Evolutionary conservation across 2,113 vertebrate genomes (phyloP).

Genomic region (Pachyramphus minor): DNA sequence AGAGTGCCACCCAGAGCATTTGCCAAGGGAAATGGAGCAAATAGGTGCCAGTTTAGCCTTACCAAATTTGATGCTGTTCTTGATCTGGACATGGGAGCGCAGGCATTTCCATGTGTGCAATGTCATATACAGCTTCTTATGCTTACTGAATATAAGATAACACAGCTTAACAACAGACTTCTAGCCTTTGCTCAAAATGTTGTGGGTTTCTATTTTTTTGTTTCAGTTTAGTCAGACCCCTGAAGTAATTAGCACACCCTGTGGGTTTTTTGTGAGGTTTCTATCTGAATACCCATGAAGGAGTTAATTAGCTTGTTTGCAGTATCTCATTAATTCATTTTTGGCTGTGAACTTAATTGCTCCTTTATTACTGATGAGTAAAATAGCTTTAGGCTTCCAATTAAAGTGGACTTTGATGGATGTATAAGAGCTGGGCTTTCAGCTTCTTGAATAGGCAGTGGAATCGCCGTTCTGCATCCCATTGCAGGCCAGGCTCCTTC

Average conservation of each 20-base stretch:
- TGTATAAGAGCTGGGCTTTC: conserved; percentile 31
- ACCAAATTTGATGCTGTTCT: not conserved
- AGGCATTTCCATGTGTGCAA: not conserved
- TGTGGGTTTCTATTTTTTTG: conserved; percentile 26
- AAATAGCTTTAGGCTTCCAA: conserved; percentile 54
- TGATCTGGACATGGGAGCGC: not conserved
- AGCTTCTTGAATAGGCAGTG: not conserved
- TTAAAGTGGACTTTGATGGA: conserved; percentile 59
- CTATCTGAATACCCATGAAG: conserved; percentile 56
- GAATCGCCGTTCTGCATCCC: not conserved
- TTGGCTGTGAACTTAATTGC: conserved; percentile 44
- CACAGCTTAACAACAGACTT: not conserved
- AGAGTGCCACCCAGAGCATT: not conserved
- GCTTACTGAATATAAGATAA: not conserved
- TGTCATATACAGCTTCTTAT: not conserved
- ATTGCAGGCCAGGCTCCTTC: not conserved
- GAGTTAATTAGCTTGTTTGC: conserved; percentile 60
- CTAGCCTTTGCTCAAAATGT: conserved; percentile 33
- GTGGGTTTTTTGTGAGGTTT: conserved; percentile 48
- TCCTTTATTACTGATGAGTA: conserved; percentile 60
- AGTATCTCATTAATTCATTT: conserved; percentile 62
- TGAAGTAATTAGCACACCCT: conserved; percentile 11
- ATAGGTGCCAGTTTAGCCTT: not conserved
- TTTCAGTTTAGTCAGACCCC: conserved; percentile 40
- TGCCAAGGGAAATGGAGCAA: not conserved